Base-by-base conservation (phyloP, 2,888 invertebrate species). In the Chalcis sispes region DNA sequence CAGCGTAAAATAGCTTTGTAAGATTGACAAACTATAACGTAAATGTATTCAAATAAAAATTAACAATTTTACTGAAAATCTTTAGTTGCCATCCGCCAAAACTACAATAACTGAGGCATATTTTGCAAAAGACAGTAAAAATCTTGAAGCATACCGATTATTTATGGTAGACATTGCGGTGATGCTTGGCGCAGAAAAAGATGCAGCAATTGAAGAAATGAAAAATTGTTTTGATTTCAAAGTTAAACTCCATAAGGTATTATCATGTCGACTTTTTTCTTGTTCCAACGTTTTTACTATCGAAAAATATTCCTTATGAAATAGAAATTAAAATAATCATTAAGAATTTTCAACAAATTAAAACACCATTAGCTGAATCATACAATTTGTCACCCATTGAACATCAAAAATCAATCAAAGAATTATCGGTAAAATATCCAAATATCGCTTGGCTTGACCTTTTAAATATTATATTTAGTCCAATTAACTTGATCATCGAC, bases 121-220 rank as follows among this genome's bases (percentile, higher is more conserved):
- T 25, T 25, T 52, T 1, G 1, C 40, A 7, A 1, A 32, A 1
- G 92, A 93, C 27, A 96, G 96, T 85, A 94, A 95, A 83, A 90
- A 96, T 74, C 96, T 98, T n/a, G 91, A 92, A 69, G 96, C 95
- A 0, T 96, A 96, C 86, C 95, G 93, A 83, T 92, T 92, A 27
- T 96, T 96, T 87, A 95, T 95, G 95, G 94, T 96, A 1, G 95
- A 96, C 83, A 93, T 97, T 80, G 95, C 97, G 0, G 92, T 15
- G 92, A 98, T 98, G 7, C 97, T 97, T 0, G 72, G 83, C 10
- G 91, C 95, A 23, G 91, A 95, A 42, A 91, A 91, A 78, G 86
- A 91, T 78, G 88, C 89, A 2, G 97, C 97, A 0, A 89, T 91
- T 80, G 88, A 89, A 10, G 95, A 97, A 82, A 91, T 98, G 76